Evolutionary conservation across 2,888 invertebrate genomes (phyloP).

Genomic region (Allygus modestus): DNA sequence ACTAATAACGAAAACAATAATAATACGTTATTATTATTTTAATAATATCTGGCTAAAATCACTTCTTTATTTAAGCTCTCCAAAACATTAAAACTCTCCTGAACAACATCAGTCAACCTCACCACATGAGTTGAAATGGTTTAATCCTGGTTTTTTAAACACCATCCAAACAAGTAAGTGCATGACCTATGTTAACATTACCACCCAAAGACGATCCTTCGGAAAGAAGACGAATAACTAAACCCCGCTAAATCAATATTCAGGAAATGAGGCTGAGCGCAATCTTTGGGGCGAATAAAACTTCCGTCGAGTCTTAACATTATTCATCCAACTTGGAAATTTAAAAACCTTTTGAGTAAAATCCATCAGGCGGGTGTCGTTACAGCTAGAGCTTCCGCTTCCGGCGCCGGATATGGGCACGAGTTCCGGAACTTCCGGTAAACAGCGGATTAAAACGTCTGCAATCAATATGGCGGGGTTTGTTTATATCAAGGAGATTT

Average conservation of each 20-base stretch:
- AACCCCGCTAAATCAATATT: not conserved
- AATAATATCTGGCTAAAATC: no score
- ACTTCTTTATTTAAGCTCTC: no score
- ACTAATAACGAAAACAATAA: no score
- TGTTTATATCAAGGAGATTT: not conserved
- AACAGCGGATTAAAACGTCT: conserved; percentile 34
- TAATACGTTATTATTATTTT: no score
- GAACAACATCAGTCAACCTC: no score
- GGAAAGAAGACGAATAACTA: not conserved
- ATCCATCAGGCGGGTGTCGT: conserved; percentile 46
- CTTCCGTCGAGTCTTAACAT: conserved; percentile 33
- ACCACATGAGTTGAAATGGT: no score
- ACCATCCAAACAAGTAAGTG: no score
- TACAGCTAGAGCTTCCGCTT: conserved; percentile 38
- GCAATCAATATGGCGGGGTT: conserved; percentile 23
- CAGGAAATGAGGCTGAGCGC: conserved; percentile 6
- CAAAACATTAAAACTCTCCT: no score
- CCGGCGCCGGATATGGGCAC: conserved; percentile 36
- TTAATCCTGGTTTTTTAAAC: no score
- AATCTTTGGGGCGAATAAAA: conserved; percentile 1
- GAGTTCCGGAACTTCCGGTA: conserved; percentile 55
- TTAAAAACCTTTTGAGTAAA: conserved; percentile 21
- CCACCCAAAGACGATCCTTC: not conserved
- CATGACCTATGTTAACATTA: no score
- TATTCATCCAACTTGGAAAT: conserved; percentile 43